Evolutionary conservation across 2,797 vertebrate genomes (phyloP).

Genomic region (Spinus pinus): DNA sequence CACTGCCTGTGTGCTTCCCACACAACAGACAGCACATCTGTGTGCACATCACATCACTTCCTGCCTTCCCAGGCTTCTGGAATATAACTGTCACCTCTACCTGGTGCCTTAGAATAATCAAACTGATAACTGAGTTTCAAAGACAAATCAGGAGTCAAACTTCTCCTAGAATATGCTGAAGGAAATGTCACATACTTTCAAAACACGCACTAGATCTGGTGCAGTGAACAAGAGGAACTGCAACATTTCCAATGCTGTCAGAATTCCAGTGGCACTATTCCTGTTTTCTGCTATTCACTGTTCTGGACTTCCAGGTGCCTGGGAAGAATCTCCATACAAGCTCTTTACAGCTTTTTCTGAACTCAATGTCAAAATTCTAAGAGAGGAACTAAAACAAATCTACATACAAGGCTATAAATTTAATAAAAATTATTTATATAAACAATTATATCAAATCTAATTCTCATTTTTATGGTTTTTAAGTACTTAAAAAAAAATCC

Average conservation of each 20-base stretch:
- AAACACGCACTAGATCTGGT: neutral
- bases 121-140: neutral
- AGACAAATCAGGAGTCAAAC: neutral
- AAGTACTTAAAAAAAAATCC: neutral
- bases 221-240: neutral
- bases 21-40: neutral
- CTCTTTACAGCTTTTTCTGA: neutral
- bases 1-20: neutral
- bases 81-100: neutral
- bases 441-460: neutral
- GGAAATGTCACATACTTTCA: neutral
- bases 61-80: neutral
- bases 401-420: neutral
- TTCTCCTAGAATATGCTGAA: neutral
- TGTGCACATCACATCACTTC: neutral
- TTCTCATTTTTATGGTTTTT: accelerated
- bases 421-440: neutral
- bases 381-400: neutral
- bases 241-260: neutral
- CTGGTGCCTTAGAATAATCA: neutral
- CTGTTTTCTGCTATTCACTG: neutral
- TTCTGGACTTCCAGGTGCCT: neutral
- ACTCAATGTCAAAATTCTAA: neutral
- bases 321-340: neutral
- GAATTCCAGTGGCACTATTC: neutral